Percentiles rank a stretch among this genome's conserved stretches.
phyloP scores from a whole-genome alignment of 64 coral and sea anemone species.

The Montipora foliosa region DNA sequence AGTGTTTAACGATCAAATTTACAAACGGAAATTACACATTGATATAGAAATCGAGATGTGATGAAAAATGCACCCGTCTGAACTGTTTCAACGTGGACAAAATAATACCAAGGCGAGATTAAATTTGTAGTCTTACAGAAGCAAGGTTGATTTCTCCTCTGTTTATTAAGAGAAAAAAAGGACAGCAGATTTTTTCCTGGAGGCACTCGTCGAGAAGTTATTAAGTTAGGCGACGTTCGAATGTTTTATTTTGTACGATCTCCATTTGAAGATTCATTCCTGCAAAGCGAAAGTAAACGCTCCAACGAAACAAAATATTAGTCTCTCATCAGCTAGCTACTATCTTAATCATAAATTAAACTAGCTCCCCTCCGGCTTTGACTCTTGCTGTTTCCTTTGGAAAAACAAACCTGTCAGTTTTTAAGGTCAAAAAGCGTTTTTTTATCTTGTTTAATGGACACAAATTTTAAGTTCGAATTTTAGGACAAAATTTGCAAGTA shows the following conservation, averaged over 20 bases:
- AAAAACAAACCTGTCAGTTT: slow-evolving; percentile 22
- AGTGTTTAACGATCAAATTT: background rate
- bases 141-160: too few relatives aligned
- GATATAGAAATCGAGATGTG: background rate
- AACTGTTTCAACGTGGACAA: background rate
- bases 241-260: background rate
- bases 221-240: background rate
- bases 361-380: too few relatives aligned
- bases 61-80: background rate
- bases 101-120: background rate
- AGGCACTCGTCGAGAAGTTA: background rate
- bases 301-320: background rate
- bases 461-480: slow-evolving; percentile 20
- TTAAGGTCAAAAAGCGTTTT: background rate
- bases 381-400: background rate
- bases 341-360: background rate
- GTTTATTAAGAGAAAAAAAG: background rate
- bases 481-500: slow-evolving; percentile 7
- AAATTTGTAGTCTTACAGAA: background rate
- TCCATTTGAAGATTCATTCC: background rate
- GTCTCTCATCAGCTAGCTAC: background rate
- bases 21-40: background rate
- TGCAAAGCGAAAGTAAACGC: background rate
- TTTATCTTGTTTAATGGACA: background rate
- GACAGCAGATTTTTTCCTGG: background rate